These are phyloP conservation scores for Andrena praecox DNA, from an alignment of 2,888 invertebrate species.

Conservation along the genomic window DNA sequence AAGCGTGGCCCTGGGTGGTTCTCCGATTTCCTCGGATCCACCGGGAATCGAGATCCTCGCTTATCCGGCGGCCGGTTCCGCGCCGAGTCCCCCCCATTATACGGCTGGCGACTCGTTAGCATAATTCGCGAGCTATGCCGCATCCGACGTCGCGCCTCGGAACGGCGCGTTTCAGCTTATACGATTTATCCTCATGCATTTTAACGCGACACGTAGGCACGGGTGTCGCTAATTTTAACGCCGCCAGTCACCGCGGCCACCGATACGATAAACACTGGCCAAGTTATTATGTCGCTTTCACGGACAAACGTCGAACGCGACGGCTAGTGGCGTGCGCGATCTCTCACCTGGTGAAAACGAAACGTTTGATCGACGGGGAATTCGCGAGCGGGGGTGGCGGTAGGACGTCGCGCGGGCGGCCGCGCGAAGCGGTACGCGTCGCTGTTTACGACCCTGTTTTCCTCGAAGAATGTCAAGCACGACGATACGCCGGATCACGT, in stretches of 20 bases:
- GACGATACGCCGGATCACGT: conserved; percentile 69
- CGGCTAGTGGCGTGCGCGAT: not conserved
- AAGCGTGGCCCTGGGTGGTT: too few relatives aligned
- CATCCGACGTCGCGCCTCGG: not conserved
- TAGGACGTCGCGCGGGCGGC: too few relatives aligned
- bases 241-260: not conserved
- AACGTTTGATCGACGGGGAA: not conserved
- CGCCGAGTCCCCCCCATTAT: not conserved
- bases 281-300: not conserved
- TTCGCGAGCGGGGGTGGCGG: too few relatives aligned
- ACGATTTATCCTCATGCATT: not conserved
- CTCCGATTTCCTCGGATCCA: too few relatives aligned
- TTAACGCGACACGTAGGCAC: not conserved
- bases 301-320: not conserved
- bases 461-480: conserved; percentile 31
- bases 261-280: conserved; percentile 4
- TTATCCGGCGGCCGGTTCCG: too few relatives aligned
- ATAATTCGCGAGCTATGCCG: conserved; percentile 4
- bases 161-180: not conserved
- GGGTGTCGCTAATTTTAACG: conserved; percentile 14
- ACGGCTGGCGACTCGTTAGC: not conserved
- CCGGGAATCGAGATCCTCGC: too few relatives aligned
- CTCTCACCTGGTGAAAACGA: not conserved
- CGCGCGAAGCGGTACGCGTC: not conserved
- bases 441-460: conserved; percentile 10